A percentile compares a stretch with the other conserved stretches of the same genome.
Evolutionary conservation across 2,888 invertebrate genomes (phyloP).

Genomic region (Hydropsyche betteni): DNA sequence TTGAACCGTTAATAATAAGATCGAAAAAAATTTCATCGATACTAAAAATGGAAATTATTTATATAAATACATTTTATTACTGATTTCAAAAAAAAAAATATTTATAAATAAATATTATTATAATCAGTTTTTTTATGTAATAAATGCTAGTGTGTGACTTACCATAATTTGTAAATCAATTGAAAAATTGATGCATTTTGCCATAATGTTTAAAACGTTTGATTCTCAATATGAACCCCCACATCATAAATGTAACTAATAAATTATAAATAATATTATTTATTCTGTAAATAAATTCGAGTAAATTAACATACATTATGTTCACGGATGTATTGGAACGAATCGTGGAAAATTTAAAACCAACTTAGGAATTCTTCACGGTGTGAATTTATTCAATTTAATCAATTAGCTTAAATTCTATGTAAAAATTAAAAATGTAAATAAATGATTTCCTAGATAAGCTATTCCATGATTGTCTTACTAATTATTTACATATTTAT

Average conservation of each 20-base stretch:
- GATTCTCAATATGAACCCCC: no score
- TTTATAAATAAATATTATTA: not conserved
- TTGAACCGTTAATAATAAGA: no score
- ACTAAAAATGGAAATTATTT: not conserved
- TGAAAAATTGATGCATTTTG: not conserved
- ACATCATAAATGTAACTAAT: no score
- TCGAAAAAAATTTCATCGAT: not conserved
- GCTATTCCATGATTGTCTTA: conserved; percentile 1
- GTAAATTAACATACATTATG: not conserved
- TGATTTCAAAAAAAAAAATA: not conserved
- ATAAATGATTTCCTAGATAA: not conserved
- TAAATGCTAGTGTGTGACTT: not conserved
- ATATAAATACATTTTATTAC: not conserved
- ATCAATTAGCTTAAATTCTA: conserved; percentile 5
- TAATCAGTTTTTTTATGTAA: not conserved
- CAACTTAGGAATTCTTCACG: not conserved
- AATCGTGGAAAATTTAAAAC: not conserved
- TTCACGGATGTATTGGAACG: not conserved
- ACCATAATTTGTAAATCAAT: not conserved
- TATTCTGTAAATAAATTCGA: conserved; percentile 13
- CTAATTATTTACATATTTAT: conserved; percentile 20
- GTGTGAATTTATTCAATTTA: not conserved
- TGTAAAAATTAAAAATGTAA: conserved; percentile 23
- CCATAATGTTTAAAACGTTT: not conserved
- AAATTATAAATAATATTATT: not conserved